Percentiles rank a stretch among this genome's conserved stretches.
These are phyloP conservation scores for Tenualosa ilisha DNA, from an alignment of 2,797 vertebrate genomes.

Conservation along the genomic window DNA sequence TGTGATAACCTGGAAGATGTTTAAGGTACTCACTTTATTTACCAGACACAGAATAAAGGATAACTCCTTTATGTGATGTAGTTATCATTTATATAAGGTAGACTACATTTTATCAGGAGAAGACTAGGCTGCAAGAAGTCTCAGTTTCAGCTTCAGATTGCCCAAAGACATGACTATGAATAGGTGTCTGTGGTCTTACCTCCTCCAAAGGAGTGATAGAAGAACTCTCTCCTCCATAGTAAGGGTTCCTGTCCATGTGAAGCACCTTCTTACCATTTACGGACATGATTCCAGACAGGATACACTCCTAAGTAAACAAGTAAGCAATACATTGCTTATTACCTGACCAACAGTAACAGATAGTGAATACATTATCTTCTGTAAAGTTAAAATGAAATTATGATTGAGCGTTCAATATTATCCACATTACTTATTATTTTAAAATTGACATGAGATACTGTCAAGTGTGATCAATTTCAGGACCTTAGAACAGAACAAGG, in stretches of 20 bases:
- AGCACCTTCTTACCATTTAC: conserved; percentile 91
- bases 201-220: conserved; percentile 91
- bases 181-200: conserved; percentile 64
- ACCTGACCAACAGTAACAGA: not conserved
- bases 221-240: conserved; percentile 91
- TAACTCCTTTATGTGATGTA: too few species aligned
- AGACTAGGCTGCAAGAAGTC: not conserved
- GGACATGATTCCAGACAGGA: conserved; percentile 91
- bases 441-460: too few species aligned
- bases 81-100: not conserved
- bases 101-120: not conserved
- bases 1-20: not conserved
- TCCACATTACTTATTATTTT: too few species aligned
- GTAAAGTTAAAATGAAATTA: not conserved
- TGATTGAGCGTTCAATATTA: too few species aligned
- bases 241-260: conserved; percentile 91
- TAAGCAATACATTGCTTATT: not conserved
- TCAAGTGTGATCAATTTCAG: conserved; percentile 12
- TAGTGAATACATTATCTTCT: not conserved
- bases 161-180: not conserved
- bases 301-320: conserved; percentile 81
- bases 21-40: not conserved
- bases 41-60: not conserved
- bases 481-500: conserved; percentile 24
- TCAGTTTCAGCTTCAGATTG: not conserved